Percentiles rank a stretch among this genome's conserved stretches.
Conservation (phyloP, 2,888 invertebrate genomes). For the Lordiphosa andalusiaca region DNA sequence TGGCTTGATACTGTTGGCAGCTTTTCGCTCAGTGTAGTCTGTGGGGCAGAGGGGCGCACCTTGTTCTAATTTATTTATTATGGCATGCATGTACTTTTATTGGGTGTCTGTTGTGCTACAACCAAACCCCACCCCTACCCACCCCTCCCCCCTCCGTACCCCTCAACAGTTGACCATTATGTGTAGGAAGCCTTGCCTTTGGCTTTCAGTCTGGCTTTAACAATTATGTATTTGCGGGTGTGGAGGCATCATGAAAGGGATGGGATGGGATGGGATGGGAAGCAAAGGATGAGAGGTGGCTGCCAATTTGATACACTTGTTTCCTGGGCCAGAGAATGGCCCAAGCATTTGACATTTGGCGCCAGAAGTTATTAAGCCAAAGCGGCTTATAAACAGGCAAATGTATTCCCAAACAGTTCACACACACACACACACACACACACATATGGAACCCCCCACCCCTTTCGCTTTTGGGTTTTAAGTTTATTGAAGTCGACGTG, state of each 20-base stretch:
- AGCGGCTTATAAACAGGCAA: constrained; percentile 43
- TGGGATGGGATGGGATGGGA: constrained; percentile 40
- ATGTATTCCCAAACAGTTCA: constrained; percentile 53
- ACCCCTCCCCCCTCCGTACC: not conserved
- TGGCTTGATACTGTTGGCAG: too few relatives aligned
- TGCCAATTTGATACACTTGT: constrained; percentile 71
- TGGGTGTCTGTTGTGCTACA: constrained; percentile 43
- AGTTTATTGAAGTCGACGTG: constrained; percentile 71
- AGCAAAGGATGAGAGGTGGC: not conserved
- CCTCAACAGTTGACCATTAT: too few relatives aligned
- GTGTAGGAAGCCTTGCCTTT: not conserved
- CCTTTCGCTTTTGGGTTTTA: constrained; percentile 58
- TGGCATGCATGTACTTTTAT: constrained; percentile 67
- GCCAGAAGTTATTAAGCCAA: constrained; percentile 62
- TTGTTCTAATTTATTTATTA: constrained; percentile 72
- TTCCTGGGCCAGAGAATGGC: constrained; percentile 14
- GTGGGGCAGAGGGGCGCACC: constrained; percentile 45
- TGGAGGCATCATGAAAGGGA: constrained; percentile 64
- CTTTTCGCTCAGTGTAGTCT: constrained; percentile 11
- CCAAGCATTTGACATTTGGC: constrained; percentile 57
- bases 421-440: not conserved
- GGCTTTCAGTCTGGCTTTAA: constrained; percentile 38
- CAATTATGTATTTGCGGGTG: constrained; percentile 62
- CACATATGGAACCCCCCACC: too few relatives aligned
- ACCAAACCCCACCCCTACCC: not conserved